A percentile compares a stretch with the other conserved stretches of the same genome.
These are phyloP conservation scores for Platerodrilus igneus DNA, from an alignment of 2,888 invertebrate genomes.

Conservation along the genomic window DNA sequence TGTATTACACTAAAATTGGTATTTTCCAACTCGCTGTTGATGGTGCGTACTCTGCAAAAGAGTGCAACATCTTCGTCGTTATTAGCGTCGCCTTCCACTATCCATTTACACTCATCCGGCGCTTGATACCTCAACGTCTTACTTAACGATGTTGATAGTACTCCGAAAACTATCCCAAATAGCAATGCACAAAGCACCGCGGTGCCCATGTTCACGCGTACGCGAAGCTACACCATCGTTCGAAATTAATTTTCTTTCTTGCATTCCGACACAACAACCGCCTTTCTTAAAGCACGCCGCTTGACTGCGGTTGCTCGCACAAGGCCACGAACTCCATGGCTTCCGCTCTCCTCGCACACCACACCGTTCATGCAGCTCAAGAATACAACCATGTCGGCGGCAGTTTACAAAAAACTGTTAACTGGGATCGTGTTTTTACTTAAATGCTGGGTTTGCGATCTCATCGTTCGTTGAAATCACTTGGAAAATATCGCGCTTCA, in stretches of 20 bases:
- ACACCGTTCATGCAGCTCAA: slow-evolving; percentile 40
- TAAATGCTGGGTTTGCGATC: slow-evolving; percentile 42
- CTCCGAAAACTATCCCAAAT: slow-evolving; percentile 58
- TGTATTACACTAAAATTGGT: slow-evolving; percentile 81
- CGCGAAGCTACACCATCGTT: slow-evolving; percentile 40
- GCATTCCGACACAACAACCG: slow-evolving; percentile 49
- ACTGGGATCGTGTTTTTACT: slow-evolving; percentile 39
- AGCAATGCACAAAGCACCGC: slow-evolving; percentile 56
- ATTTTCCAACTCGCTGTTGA: slow-evolving; percentile 77
- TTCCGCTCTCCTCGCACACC: slow-evolving; percentile 38
- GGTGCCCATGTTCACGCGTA: slow-evolving; percentile 46
- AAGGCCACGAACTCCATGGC: slow-evolving; percentile 48
- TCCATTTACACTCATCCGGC: slow-evolving; percentile 78
- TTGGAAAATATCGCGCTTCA: slow-evolving; percentile 35
- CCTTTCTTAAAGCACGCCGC: slow-evolving; percentile 58
- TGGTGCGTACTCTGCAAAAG: slow-evolving; percentile 69
- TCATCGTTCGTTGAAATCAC: slow-evolving; percentile 44
- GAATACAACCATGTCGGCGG: slow-evolving; percentile 50
- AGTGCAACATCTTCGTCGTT: slow-evolving; percentile 65
- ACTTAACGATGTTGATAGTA: slow-evolving; percentile 57
- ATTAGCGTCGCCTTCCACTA: slow-evolving; percentile 61
- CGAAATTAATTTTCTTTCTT: slow-evolving; percentile 33
- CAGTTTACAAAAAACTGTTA: slow-evolving; percentile 43
- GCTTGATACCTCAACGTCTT: slow-evolving; percentile 67
- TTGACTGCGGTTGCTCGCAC: slow-evolving; percentile 50